Percentiles rank a stretch among this genome's conserved stretches.
Evolutionary conservation across 2,888 invertebrate genomes (phyloP).

Genomic region (Matsumyia berberina): DNA sequence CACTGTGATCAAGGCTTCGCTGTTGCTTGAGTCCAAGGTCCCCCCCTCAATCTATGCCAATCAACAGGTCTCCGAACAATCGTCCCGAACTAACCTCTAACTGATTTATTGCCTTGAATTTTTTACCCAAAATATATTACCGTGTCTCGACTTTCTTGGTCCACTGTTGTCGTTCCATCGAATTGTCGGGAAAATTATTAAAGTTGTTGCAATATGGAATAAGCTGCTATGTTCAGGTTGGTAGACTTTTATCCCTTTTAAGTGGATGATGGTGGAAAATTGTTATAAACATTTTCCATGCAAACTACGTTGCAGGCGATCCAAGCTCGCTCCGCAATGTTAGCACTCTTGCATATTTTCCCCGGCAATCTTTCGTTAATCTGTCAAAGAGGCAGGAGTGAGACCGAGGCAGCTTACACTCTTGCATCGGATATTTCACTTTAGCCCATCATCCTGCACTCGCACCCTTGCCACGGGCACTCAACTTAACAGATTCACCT

Average conservation of each 20-base stretch:
- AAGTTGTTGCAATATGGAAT: constrained; percentile 16
- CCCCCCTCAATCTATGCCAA: too few species aligned
- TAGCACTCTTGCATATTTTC: constrained; percentile 18
- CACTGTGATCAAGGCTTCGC: too few species aligned
- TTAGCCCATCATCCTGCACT: not conserved
- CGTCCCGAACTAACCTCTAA: too few species aligned
- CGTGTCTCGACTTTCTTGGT: not conserved
- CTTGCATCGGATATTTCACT: constrained; percentile 19
- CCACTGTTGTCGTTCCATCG: constrained; percentile 3
- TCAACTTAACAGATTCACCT: constrained; percentile 64
- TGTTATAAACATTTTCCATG: constrained; percentile 49
- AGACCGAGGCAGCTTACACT: not conserved
- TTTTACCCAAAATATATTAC: too few species aligned
- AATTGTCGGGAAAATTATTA: constrained; percentile 7
- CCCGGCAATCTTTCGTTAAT: constrained; percentile 40
- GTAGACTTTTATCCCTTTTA: constrained; percentile 26
- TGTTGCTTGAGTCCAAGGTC: too few species aligned
- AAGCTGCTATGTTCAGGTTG: not conserved
- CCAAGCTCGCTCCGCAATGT: constrained; percentile 24
- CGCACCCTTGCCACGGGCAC: constrained; percentile 12
- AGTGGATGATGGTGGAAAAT: constrained; percentile 41
- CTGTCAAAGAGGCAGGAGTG: constrained; percentile 15
- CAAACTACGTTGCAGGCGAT: constrained; percentile 36
- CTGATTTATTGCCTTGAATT: too few species aligned
- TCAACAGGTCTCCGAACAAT: too few species aligned